Evolutionary conservation across 2,113 vertebrate species (phyloP), one percentile per base, ranked within the genome.

Genomic region (Upupa epops): DNA sequence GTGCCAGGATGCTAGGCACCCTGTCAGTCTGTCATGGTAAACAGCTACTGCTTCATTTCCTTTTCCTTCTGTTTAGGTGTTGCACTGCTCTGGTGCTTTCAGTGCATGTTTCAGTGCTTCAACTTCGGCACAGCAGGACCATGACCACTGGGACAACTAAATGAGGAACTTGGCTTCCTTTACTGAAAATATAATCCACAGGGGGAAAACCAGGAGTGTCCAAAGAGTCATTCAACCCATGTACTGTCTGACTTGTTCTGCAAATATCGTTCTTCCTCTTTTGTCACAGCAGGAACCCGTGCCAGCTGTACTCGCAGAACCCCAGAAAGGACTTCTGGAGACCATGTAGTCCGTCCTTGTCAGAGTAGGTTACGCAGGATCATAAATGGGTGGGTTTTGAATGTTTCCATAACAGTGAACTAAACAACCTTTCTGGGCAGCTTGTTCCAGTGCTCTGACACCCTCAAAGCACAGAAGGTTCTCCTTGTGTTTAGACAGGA

Each of bases 11-110:
- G 69, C 48, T 40, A 89, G 54, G 28, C 40, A 95, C 90, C n/a
- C n/a, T n/a, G 93, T 89, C 45, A 83, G 20, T 68, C 56, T 60
- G 58, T 80, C 69, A 69, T 81, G 61, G 93, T 86, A 64, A 84
- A 85, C 26, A 21, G 42, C 71, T 83, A 59, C 56, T 74, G 58
- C 19, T 88, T 88, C 89, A 68, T 83, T 90, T 86, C 25, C 49
- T 78, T 86, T 83, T 52, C 34, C 60, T 81, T 78, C 22, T 83
- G 49, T 36, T 90, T 65, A 81, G 91, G 93, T 31, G 25, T 46
- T 46, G 68, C 0, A 1, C 49, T 71, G 40, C 28, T 78, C 58
- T 71, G 69, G 36, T 15, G 64, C 26, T 77, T 77, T 77, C 46
- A 40, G 49, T 7, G 34, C 32, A 32, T 40, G 37, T 14, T 40